phyloP scores from a whole-genome alignment of 2,797 vertebrate genomes.

The Pseudochirops cupreus region DNA sequence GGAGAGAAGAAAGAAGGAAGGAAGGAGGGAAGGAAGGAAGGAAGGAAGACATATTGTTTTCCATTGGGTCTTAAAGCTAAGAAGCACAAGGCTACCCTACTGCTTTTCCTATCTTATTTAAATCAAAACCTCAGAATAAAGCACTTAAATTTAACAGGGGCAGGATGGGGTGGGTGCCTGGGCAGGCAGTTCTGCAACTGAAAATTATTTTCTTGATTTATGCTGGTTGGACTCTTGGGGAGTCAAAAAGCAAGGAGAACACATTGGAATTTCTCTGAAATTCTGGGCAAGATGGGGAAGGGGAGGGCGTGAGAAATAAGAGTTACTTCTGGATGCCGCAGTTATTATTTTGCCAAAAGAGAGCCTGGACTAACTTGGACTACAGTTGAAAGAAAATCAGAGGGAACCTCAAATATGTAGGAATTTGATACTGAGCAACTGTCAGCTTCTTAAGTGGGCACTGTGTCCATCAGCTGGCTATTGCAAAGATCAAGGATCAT shows the following conservation, averaged over 20 bases:
- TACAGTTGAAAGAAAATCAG: conserved; percentile 68
- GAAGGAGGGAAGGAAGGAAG: too few relatives aligned
- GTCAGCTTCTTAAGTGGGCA: conserved; percentile 62
- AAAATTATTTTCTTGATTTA: conserved; percentile 81
- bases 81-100: conserved; percentile 64
- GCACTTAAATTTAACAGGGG: conserved; percentile 59
- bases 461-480: conserved; percentile 47
- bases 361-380: conserved; percentile 44
- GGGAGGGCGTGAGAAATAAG: conserved; percentile 33
- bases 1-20: fast-evolving
- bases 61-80: conserved; percentile 53
- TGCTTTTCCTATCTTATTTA: conserved; percentile 58
- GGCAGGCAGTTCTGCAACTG: conserved; percentile 69
- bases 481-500: conserved; percentile 58
- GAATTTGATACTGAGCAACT: conserved; percentile 61
- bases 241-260: conserved; percentile 65
- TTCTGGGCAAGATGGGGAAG: conserved; percentile 66
- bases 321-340: conserved; percentile 65
- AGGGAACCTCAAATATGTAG: conserved; percentile 64
- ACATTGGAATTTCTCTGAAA: conserved; percentile 78
- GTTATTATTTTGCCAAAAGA: conserved; percentile 47
- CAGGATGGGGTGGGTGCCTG: neutral
- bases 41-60: neutral
- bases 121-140: conserved; percentile 62
- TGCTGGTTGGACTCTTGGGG: conserved; percentile 74